Conservation (phyloP, 2,888 invertebrate genomes). For the Drosophila birchii region DNA sequence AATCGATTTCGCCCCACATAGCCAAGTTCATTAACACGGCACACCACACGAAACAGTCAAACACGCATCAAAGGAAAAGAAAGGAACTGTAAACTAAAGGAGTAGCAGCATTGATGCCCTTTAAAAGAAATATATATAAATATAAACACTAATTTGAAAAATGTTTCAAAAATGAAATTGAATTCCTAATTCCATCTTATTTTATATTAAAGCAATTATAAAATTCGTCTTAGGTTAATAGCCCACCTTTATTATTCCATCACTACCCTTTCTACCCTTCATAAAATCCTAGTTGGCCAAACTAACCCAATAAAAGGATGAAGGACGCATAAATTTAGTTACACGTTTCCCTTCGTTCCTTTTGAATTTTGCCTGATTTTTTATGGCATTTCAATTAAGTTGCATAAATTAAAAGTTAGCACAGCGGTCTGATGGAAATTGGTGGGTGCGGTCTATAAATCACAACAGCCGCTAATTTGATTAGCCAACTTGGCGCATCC, state of each 20-base stretch:
- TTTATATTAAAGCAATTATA: neutral
- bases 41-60: conserved; percentile 18
- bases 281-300: conserved; percentile 11
- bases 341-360: conserved; percentile 19
- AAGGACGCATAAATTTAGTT: conserved; percentile 52
- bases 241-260: too few relatives aligned
- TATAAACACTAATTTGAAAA: too few relatives aligned
- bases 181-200: neutral
- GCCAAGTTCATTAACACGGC: conserved; percentile 60
- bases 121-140: neutral
- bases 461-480: conserved; percentile 54
- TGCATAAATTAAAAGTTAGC: conserved; percentile 57
- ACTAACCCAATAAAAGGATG: conserved; percentile 40
- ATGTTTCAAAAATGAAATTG: too few relatives aligned
- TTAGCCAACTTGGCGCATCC: conserved; percentile 51
- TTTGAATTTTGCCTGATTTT: conserved; percentile 32
- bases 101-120: conserved; percentile 3
- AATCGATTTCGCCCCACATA: conserved; percentile 41
- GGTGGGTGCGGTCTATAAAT: conserved; percentile 50
- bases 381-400: conserved; percentile 59
- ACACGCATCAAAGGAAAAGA: conserved; percentile 25
- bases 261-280: neutral
- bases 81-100: neutral
- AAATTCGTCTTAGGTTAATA: neutral
- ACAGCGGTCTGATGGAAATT: conserved; percentile 4